phyloP scores from a whole-genome alignment of 2,113 vertebrate genomes.

The Gorilla gorilla region DNA sequence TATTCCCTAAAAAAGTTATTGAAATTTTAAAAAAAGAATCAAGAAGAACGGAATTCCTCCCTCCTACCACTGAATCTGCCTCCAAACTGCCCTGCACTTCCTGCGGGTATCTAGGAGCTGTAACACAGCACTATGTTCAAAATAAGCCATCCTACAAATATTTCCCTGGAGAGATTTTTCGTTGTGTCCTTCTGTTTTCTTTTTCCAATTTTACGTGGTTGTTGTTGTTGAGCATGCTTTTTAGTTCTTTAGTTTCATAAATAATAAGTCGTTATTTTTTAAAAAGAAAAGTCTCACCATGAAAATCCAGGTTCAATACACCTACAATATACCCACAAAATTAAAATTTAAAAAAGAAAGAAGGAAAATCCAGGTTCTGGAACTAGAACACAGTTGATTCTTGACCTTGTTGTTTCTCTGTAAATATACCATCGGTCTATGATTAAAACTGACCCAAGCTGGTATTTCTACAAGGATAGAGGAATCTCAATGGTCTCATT shows the following conservation, averaged over 20 bases:
- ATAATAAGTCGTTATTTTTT: neutral
- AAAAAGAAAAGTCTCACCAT: neutral
- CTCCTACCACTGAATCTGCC: neutral
- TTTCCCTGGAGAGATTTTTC: neutral
- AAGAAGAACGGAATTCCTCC: neutral
- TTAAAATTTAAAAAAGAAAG: too few relatives aligned
- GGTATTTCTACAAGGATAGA: neutral
- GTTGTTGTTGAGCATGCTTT: neutral
- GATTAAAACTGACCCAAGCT: neutral
- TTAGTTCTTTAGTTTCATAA: slow-evolving; percentile 8
- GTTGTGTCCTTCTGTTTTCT: neutral
- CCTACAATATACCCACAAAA: too few relatives aligned
- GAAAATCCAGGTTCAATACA: slow-evolving; percentile 10
- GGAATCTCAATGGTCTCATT: neutral
- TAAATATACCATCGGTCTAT: neutral
- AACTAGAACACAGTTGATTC: neutral
- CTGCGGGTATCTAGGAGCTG: neutral
- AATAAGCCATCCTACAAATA: neutral
- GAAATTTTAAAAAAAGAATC: too few relatives aligned
- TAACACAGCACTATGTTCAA: neutral
- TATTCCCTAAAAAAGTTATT: too few relatives aligned
- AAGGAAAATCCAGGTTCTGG: neutral
- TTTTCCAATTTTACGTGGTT: neutral
- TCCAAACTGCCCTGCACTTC: neutral
- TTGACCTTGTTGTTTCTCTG: neutral